Conservation (phyloP, 1,140 invertebrate species). For the Ips typographus region DNA sequence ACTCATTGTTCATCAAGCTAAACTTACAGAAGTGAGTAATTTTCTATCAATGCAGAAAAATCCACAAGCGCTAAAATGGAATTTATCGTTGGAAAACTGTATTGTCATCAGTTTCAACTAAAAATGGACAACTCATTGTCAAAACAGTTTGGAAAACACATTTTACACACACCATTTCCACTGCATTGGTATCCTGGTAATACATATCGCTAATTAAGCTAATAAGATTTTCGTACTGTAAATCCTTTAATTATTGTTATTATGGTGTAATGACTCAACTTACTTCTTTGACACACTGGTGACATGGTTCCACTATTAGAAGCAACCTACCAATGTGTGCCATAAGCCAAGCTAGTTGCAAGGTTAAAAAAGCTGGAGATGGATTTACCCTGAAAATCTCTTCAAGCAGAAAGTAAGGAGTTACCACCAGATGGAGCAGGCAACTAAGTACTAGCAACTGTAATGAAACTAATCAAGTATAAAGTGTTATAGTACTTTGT, state of each 20-base stretch:
- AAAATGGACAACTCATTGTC: neutral
- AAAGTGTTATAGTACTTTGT: no score
- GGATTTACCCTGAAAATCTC: conserved; percentile 56
- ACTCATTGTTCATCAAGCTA: neutral
- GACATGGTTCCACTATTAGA: neutral
- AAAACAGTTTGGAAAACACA: neutral
- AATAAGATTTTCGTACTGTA: neutral
- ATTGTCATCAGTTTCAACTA: conserved; percentile 9
- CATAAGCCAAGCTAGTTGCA: neutral
- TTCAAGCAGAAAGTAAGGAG: conserved; percentile 69
- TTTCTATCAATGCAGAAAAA: neutral
- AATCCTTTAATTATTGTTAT: neutral
- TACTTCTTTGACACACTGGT: neutral
- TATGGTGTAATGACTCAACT: neutral
- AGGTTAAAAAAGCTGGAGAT: conserved; percentile 45
- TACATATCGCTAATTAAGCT: neutral
- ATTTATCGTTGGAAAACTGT: conserved; percentile 55
- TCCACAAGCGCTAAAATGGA: neutral
- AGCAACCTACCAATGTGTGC: neutral
- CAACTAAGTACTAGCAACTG: conserved; percentile 63
- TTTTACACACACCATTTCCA: neutral
- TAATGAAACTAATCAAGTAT: neutral
- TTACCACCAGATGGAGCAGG: conserved; percentile 69
- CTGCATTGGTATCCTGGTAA: neutral
- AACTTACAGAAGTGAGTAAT: neutral